A percentile compares a stretch with the other conserved stretches of the same genome.
Evolutionary conservation across 1,140 invertebrate genomes (phyloP).

Genomic region (Littorina saxatilis): DNA sequence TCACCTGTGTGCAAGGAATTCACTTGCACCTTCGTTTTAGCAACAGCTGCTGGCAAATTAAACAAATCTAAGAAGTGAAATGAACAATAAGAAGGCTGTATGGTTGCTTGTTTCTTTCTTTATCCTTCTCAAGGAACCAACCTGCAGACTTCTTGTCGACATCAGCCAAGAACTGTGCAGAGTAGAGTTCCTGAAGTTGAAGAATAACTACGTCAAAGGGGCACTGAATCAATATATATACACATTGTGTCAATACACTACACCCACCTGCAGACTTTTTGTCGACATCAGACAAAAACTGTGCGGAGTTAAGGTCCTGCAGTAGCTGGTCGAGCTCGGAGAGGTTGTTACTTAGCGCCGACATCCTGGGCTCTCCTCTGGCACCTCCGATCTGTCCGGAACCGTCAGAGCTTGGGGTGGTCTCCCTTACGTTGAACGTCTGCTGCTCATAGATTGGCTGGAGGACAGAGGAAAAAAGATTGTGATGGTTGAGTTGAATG

Average conservation of each 20-base stretch:
- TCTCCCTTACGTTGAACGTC: conserved; percentile 77
- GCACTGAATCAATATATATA: too few relatives aligned
- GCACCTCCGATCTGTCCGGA: conserved; percentile 46
- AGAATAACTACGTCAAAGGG: too few relatives aligned
- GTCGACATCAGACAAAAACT: conserved; percentile 80
- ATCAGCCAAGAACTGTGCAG: conserved; percentile 83
- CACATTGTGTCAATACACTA: too few relatives aligned
- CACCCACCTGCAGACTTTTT: conserved; percentile 62
- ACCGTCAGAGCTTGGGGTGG: conserved; percentile 74
- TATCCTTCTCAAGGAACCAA: too few relatives aligned
- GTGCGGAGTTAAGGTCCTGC: conserved; percentile 91
- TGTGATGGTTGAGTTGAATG: not conserved
- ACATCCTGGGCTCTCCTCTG: conserved; percentile 64
- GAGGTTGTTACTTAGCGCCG: conserved; percentile 85
- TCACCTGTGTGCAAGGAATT: too few relatives aligned
- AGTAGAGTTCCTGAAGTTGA: conserved; percentile 93
- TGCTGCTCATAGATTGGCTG: conserved; percentile 67
- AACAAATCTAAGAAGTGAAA: too few relatives aligned
- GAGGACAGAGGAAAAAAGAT: conserved; percentile 37
- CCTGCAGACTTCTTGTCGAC: conserved; percentile 69
- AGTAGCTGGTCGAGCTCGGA: conserved; percentile 94
- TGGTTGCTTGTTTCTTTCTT: too few relatives aligned
- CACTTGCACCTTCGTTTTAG: too few relatives aligned
- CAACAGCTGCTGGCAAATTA: too few relatives aligned
- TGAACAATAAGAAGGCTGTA: too few relatives aligned